Percentiles rank a stretch among this genome's conserved stretches.
Evolutionary conservation across 2,888 invertebrate species (phyloP).

Genomic region (Acleris sparsana): DNA sequence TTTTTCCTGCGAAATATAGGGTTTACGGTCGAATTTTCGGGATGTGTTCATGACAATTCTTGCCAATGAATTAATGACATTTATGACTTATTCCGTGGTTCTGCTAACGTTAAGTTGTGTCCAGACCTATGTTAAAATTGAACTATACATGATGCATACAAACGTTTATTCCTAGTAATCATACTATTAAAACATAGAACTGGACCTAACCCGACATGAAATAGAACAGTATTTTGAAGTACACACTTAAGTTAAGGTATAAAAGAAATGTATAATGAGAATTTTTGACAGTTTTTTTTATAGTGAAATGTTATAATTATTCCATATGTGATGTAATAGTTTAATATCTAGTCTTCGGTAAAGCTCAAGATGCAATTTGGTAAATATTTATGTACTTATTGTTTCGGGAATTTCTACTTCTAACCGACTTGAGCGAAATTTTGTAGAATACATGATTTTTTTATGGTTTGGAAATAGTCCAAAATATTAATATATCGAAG

Average conservation of each 20-base stretch:
- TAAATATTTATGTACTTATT: slow-evolving; percentile 43
- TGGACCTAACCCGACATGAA: slow-evolving; percentile 4
- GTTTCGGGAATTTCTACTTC: slow-evolving; percentile 13
- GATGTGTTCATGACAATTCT: slow-evolving; percentile 50
- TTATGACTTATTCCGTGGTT: slow-evolving; percentile 28
- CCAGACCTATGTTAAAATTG: too few species aligned
- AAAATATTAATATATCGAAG: background rate
- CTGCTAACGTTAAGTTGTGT: slow-evolving; percentile 9
- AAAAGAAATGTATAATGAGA: slow-evolving; percentile 22
- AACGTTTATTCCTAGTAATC: too few species aligned
- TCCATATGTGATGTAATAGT: slow-evolving; percentile 47
- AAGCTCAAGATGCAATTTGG: slow-evolving; percentile 64
- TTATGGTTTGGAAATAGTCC: too few species aligned
- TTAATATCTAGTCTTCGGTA: slow-evolving; percentile 76
- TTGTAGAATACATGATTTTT: background rate
- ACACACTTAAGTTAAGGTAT: slow-evolving; percentile 26
- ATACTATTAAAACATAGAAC: too few species aligned
- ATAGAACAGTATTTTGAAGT: slow-evolving; percentile 22
- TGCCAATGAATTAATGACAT: slow-evolving; percentile 55
- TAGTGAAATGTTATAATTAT: slow-evolving; percentile 36
- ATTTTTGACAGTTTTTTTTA: slow-evolving; percentile 32
- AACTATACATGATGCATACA: too few species aligned
- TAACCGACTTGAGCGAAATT: background rate
- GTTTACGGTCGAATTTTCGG: background rate
- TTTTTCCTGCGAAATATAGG: background rate